phyloP scores from a whole-genome alignment of 2,888 invertebrate genomes.

The Subacronicta megacephala region DNA sequence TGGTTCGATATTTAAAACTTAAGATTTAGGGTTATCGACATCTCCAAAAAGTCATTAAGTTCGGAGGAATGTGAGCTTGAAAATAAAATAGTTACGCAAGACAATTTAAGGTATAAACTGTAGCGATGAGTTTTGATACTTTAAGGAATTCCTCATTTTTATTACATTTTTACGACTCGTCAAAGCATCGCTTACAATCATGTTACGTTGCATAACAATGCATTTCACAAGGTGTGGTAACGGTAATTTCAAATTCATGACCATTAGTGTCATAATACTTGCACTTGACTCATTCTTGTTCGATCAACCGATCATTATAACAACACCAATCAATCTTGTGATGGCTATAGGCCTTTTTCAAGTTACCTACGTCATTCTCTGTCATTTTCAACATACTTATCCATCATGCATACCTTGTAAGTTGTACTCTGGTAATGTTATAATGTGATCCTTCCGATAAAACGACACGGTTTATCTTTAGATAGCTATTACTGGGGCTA shows the following conservation, averaged over 20 bases:
- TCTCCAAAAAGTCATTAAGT: not conserved
- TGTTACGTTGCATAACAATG: conserved; percentile 38
- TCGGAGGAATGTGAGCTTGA: conserved; percentile 7
- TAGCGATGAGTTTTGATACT: conserved; percentile 33
- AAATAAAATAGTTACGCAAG: conserved; percentile 23
- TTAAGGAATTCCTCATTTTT: conserved; percentile 34
- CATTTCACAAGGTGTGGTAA: conserved; percentile 14
- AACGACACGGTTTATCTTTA: too few species aligned
- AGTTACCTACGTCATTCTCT: conserved; percentile 1
- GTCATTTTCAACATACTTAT: not conserved
- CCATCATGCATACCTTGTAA: not conserved
- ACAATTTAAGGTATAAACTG: conserved; percentile 9
- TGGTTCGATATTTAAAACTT: conserved; percentile 34
- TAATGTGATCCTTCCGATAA: too few species aligned
- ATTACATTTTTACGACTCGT: conserved; percentile 31
- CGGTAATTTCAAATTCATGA: conserved; percentile 21
- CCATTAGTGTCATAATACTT: conserved; percentile 12
- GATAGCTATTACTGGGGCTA: too few species aligned
- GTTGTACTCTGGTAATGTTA: too few species aligned
- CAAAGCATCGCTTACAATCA: conserved; percentile 32
- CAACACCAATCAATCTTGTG: conserved; percentile 7
- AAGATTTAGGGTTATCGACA: conserved; percentile 22
- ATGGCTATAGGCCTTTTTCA: conserved; percentile 24
- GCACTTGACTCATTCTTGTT: conserved; percentile 23
- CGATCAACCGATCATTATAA: conserved; percentile 19